Base-by-base conservation (phyloP, 2,797 vertebrate species). In the Etheostoma perlongum region DNA sequence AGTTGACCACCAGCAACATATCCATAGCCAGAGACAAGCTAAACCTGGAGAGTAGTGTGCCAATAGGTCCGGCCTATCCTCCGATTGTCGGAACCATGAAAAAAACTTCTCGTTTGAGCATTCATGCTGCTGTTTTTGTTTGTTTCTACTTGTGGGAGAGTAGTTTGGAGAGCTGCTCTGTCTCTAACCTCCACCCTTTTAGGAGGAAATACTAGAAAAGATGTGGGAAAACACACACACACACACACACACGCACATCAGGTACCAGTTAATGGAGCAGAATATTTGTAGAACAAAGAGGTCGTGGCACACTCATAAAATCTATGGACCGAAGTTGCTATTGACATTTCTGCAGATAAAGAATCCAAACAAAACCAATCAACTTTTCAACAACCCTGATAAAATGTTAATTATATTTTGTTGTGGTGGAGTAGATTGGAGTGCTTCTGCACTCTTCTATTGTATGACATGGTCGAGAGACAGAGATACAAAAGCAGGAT, bases 311-410 rank as follows among this genome's bases (percentile, higher is more conserved):
- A 51, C 78, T 76, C 66, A 9, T 13, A 53, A 25, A 62, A 36
- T 67, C 36, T 40, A 30, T 15, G 27, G 58, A 53, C 58, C 47
- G 55, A 78, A 79, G 82, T 76, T 79, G 76, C 78, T 84, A 6
- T 93, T 90, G 91, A 91, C 87, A 91, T 90, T 88, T 85, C 52
- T 44, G 72, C 64, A 74, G 54, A 81, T 74, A 82, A 86, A 91
- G 72, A 81, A 84, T 67, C 40, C 36, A 79, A 81, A 27, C 64
- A 78, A 74, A 78, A 21, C 4, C 30, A 40, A 61, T 79, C 25
- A 70, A 53, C 55, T 67, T 74, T 75, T 82, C 62, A 89, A 78
- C 71, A 72, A 18, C 60, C 53, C 25, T 48, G 18, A 36, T 58
- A 54, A 76, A 74, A 72, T 58, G 25, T 68, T 54, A 79, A 48